Evolutionary conservation across 2,113 vertebrate species (phyloP).

Genomic region (Polypterus senegalus): DNA sequence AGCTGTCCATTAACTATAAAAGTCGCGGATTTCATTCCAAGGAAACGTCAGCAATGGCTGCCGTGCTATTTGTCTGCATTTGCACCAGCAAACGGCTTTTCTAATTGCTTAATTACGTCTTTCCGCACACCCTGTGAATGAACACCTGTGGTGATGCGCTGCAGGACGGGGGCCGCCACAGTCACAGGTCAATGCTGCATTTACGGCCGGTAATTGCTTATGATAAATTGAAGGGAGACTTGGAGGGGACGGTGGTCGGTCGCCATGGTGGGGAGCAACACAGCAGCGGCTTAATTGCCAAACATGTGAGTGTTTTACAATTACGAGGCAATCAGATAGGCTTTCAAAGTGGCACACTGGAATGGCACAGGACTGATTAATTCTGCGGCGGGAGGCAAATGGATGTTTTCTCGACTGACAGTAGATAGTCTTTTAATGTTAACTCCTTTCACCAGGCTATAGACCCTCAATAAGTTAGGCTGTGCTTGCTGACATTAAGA

Average conservation of each 20-base stretch:
- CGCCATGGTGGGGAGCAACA: conserved; percentile 4
- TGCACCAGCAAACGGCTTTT: conserved; percentile 2
- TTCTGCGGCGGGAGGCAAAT: conserved; percentile 43
- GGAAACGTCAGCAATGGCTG: background rate
- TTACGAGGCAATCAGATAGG: conserved; percentile 43
- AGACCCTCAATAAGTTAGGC: too few relatives aligned
- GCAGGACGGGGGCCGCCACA: background rate
- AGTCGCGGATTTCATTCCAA: background rate
- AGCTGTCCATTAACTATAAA: conserved; percentile 18
- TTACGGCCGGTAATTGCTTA: conserved; percentile 16
- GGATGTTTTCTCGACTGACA: conserved; percentile 16
- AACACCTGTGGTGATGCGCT: conserved; percentile 23
- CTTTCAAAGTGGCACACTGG: conserved; percentile 38
- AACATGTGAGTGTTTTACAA: conserved; percentile 36
- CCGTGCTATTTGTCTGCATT: conserved; percentile 1
- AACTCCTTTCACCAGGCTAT: too few relatives aligned
- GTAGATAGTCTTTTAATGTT: too few relatives aligned
- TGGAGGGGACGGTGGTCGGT: too few relatives aligned
- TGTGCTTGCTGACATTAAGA: too few relatives aligned
- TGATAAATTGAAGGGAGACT: conserved; percentile 17
- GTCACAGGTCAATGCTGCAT: conserved; percentile 11
- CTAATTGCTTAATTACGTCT: conserved; percentile 16
- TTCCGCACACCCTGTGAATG: conserved; percentile 14
- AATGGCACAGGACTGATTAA: conserved; percentile 28
- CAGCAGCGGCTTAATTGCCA: conserved; percentile 42